Percentiles rank a stretch among this genome's conserved stretches.
phyloP scores from a whole-genome alignment of 2,797 vertebrate species.

The Rousettus madagascariensis region DNA sequence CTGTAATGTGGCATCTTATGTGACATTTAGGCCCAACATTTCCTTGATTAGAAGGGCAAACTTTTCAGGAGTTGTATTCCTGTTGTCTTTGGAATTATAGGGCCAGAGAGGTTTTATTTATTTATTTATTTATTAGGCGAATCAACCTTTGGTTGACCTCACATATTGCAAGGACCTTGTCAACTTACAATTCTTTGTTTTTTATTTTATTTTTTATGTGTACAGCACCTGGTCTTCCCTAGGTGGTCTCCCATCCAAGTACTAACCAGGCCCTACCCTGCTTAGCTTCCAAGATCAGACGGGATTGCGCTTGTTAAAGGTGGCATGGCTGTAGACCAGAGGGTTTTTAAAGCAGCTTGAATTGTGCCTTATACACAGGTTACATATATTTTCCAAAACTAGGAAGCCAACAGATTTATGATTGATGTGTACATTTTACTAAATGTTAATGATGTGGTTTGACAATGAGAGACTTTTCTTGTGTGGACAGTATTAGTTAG shows the following conservation, averaged over 20 bases:
- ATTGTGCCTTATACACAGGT: background rate
- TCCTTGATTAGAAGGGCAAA: constrained; percentile 7
- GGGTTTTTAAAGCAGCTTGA: background rate
- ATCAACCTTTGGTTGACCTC: too few species aligned
- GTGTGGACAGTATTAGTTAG: background rate
- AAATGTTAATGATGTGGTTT: constrained; percentile 1
- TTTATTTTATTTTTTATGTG: too few species aligned
- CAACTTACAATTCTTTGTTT: too few species aligned
- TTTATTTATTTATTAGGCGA: too few species aligned
- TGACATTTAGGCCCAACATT: background rate
- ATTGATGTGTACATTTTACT: constrained; percentile 24
- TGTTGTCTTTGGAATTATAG: background rate
- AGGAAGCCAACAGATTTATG: background rate
- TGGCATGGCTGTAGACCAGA: background rate
- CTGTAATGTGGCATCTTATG: background rate
- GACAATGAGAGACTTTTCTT: background rate
- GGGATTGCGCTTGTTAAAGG: too few species aligned
- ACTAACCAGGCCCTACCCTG: too few species aligned
- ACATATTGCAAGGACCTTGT: too few species aligned
- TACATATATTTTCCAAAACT: background rate
- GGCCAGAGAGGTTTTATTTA: too few species aligned
- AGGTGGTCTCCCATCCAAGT: too few species aligned
- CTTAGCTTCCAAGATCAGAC: too few species aligned
- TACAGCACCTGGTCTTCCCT: too few species aligned
- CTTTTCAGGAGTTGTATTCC: background rate